A percentile compares a stretch with the other conserved stretches of the same genome.
Evolutionary conservation across 2,113 vertebrate genomes (phyloP).

Genomic region (Nibea coibor): DNA sequence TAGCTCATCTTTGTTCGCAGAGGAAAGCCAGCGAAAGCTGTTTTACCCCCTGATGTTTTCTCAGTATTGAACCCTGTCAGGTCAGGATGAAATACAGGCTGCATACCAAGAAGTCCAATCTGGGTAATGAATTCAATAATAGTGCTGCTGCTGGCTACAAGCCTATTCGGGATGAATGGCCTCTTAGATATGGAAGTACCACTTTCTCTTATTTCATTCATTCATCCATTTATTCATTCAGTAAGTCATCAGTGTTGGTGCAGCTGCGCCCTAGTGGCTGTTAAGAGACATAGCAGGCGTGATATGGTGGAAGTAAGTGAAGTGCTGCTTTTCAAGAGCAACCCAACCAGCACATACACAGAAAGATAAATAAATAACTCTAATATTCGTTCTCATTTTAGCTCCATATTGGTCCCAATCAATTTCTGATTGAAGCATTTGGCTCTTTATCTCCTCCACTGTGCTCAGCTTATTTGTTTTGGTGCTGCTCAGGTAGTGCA

Average conservation of each 20-base stretch:
- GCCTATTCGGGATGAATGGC: constrained; percentile 17
- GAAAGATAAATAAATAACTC: too few species aligned
- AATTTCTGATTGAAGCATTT: too few species aligned
- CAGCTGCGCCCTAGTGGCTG: constrained; percentile 1
- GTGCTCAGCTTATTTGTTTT: too few species aligned
- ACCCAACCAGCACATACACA: too few species aligned
- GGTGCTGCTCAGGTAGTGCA: too few species aligned
- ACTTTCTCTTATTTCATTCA: constrained; percentile 32
- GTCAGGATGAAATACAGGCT: constrained; percentile 31
- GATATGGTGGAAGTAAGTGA: too few species aligned
- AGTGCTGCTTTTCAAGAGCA: too few species aligned
- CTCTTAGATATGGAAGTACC: constrained; percentile 12
- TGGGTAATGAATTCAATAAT: constrained; percentile 47
- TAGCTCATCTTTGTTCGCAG: background rate
- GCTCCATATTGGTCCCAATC: too few species aligned
- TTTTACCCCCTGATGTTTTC: background rate
- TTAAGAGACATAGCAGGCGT: background rate
- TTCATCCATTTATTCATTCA: constrained; percentile 17
- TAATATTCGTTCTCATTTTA: too few species aligned
- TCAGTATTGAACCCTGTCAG: constrained; percentile 15
- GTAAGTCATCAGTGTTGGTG: background rate
- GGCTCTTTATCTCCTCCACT: too few species aligned
- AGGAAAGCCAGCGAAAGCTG: background rate
- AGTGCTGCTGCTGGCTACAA: constrained; percentile 26
- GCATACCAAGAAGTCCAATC: constrained; percentile 47